Base-by-base conservation (phyloP, 1,140 invertebrate species). In the Cyclargus thomasi region DNA sequence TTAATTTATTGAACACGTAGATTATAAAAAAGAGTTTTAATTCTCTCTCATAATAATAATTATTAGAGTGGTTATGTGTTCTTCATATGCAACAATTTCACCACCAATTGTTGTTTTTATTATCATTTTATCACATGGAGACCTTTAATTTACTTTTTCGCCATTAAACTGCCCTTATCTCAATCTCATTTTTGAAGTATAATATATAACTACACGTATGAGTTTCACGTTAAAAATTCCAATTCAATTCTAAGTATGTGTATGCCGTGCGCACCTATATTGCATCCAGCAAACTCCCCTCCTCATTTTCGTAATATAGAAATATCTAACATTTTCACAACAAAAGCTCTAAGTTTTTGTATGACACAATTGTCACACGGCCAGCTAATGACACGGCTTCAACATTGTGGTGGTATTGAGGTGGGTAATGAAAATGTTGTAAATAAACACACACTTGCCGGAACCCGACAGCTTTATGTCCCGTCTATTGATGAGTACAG, bases 401-500 rank as follows among this genome's bases (percentile, higher is more conserved):
- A 53, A 81, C 79, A 79, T 78, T 73, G 73, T 72, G 67, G 64
- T 69, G 76, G 69, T 70, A 71, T 74, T 74, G 74, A 76, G 72
- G 68, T 72, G 55, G 70, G 79, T 78, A 79, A 82, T 80, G 75
- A 79, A 79, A 82, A 74, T 73, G 72, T 78, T 72, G 72, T 82
- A 81, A 84, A 82, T 81, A 67, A 69, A 77, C 74, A 74, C 74
- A 71, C 53, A 78, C 74, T 80, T 78, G 74, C 75, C 76, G 75
- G 79, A 81, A 82, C 72, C 71, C 69, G 72, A 76, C 74, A 79
- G 59, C 72, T 79, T 86, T 83, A 83, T 80, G 82, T 79, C 80
- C 73, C 77, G 78, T 81, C 82, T 79, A 84, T 81, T 84, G 81
- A 84, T 81, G 82, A 81, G 74, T 73, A 69, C 80, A 64, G 73